phyloP scores from a whole-genome alignment of 2,888 invertebrate genomes.

The Sialis lutaria region DNA sequence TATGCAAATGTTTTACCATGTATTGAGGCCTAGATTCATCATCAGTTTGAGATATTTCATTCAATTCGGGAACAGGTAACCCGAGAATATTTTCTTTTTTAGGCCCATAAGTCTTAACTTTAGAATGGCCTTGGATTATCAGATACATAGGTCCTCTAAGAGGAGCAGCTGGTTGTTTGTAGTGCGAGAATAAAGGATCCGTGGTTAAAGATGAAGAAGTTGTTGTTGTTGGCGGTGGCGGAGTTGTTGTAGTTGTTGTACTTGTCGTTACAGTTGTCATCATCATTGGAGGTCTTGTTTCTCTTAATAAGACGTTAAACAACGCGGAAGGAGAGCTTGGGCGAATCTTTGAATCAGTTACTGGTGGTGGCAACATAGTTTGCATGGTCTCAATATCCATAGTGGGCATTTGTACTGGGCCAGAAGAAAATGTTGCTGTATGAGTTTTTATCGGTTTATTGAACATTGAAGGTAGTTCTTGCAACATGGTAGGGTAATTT shows the following conservation, averaged over 20 bases:
- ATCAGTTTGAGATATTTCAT: conserved; percentile 33
- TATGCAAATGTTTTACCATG: conserved; percentile 38
- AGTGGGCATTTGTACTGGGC: conserved; percentile 17
- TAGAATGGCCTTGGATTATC: conserved; percentile 72
- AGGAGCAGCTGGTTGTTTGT: conserved; percentile 41
- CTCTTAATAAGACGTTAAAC: conserved; percentile 9
- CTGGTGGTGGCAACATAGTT: conserved; percentile 40
- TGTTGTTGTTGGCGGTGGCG: conserved; percentile 31
- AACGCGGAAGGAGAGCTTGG: conserved; percentile 8
- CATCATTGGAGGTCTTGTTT: conserved; percentile 12
- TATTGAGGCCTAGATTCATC: conserved; percentile 23
- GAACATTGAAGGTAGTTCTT: conserved; percentile 5
- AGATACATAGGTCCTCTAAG: conserved; percentile 48
- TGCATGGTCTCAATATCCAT: conserved; percentile 31
- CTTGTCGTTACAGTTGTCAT: conserved; percentile 10
- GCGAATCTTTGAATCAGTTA: conserved; percentile 13
- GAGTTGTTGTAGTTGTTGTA: conserved; percentile 16
- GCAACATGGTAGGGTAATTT: conserved; percentile 6
- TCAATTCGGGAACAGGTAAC: conserved; percentile 28
- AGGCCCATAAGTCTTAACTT: conserved; percentile 68
- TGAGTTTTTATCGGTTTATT: conserved; percentile 9
- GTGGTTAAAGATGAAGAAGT: conserved; percentile 34
- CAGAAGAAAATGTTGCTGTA: too few species aligned
- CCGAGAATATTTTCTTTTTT: conserved; percentile 27
- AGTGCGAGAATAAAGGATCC: conserved; percentile 41